A percentile compares a stretch with the other conserved stretches of the same genome.
Conservation (phyloP, 2,888 invertebrate genomes). For the Nasonovia ribisnigri region DNA sequence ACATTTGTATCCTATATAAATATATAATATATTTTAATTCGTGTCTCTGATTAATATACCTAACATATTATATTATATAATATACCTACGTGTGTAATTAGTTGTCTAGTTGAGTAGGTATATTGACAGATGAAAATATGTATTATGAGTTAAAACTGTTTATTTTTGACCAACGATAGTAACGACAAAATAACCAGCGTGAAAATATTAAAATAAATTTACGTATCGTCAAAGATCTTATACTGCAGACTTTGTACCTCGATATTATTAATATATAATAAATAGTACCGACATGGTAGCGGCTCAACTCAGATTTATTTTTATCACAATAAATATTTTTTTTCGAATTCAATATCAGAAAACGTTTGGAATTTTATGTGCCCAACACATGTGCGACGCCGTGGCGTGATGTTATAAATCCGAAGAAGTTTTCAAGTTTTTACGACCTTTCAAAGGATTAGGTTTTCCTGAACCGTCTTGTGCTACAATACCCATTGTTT, state of each 20-base stretch:
- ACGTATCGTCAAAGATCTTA: background rate
- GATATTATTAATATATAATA: background rate
- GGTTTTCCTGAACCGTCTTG: background rate
- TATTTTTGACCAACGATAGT: no score
- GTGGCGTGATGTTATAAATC: background rate
- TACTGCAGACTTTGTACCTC: background rate
- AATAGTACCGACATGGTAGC: background rate
- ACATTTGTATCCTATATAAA: no score
- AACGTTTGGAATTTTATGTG: conserved; percentile 38
- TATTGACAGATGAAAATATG: no score
- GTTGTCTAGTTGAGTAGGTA: no score
- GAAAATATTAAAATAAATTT: no score
- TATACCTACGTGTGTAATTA: no score
- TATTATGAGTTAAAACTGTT: no score
- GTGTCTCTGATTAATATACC: no score
- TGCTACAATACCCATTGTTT: conserved; percentile 13
- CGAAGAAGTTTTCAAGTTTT: conserved; percentile 34
- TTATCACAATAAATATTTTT: conserved; percentile 6
- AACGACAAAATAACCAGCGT: no score
- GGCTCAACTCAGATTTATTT: background rate
- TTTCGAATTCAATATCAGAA: conserved; percentile 34
- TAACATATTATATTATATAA: no score
- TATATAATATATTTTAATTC: no score
- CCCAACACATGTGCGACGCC: conserved; percentile 23
- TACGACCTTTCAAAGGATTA: conserved; percentile 62